Conservation (phyloP, 2,797 vertebrate species). For the Anguilla megastoma region DNA sequence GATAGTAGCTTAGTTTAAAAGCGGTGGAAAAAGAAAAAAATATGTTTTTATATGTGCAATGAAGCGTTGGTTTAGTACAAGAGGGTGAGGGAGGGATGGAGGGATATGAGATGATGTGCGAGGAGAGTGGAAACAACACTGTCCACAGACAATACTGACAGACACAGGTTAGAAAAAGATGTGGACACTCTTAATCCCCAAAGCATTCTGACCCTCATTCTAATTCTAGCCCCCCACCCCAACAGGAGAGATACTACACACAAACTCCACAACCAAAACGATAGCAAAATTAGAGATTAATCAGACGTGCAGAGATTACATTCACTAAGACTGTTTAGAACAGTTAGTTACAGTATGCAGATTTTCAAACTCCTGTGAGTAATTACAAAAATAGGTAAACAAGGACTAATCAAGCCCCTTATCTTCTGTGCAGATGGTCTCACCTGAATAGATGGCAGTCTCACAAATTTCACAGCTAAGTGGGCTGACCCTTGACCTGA, state of each 20-base stretch:
- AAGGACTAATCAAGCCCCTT: background rate
- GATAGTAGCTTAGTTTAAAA: slow-evolving; percentile 37
- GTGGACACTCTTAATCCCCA: background rate
- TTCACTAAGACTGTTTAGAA: background rate
- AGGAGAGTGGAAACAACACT: background rate
- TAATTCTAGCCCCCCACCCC: background rate
- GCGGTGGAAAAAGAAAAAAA: slow-evolving; percentile 18
- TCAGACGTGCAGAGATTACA: background rate
- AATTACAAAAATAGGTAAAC: too few relatives aligned
- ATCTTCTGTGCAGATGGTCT: background rate
- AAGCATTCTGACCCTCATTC: background rate
- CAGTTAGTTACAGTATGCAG: background rate
- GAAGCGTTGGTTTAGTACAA: background rate
- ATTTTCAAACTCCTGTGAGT: background rate
- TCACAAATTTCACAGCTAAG: slow-evolving; percentile 26
- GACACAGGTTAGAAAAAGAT: slow-evolving; percentile 7
- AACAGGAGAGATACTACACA: background rate
- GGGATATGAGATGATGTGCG: slow-evolving; percentile 30
- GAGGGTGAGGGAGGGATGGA: background rate
- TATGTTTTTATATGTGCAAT: slow-evolving; percentile 43
- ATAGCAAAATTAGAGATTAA: too few relatives aligned
- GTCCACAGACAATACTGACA: slow-evolving; percentile 1
- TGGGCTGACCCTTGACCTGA: background rate
- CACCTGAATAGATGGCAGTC: background rate
- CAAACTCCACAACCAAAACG: background rate